Percentiles rank a stretch among this genome's conserved stretches.
Evolutionary conservation across 2,888 invertebrate species (phyloP).

Genomic region (Melitaea athalia): DNA sequence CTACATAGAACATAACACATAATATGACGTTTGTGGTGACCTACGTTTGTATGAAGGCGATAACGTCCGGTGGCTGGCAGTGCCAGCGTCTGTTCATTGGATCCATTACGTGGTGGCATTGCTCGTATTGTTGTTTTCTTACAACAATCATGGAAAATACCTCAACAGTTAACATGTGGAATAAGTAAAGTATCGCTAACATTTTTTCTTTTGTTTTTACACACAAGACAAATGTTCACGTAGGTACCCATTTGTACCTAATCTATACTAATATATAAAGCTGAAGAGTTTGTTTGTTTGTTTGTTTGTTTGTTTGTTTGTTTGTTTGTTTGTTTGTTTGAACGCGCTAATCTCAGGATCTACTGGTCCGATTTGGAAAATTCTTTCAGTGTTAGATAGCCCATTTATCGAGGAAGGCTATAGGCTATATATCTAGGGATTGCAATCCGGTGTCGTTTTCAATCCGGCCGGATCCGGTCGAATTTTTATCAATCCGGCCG

Average conservation of each 20-base stretch:
- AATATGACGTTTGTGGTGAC: conserved; percentile 4
- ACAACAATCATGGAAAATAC: conserved; percentile 36
- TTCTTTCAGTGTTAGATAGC: too few relatives aligned
- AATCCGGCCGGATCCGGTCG: too few relatives aligned
- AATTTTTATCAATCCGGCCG: too few relatives aligned
- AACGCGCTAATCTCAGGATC: too few relatives aligned
- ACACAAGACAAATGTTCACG: neutral
- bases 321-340: too few relatives aligned
- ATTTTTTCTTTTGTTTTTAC: neutral
- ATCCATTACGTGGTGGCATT: conserved; percentile 46
- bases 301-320: too few relatives aligned
- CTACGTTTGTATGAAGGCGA: conserved; percentile 43
- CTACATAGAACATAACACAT: conserved; percentile 4
- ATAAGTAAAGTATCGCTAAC: conserved; percentile 10
- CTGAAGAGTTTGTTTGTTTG: too few relatives aligned
- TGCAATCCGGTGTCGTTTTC: too few relatives aligned
- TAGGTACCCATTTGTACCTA: neutral
- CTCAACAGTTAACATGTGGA: conserved; percentile 22
- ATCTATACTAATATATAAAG: neutral
- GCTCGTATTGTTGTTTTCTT: conserved; percentile 32
- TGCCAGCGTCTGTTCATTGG: conserved; percentile 60
- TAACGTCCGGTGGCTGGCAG: conserved; percentile 67
- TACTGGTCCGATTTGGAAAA: too few relatives aligned
- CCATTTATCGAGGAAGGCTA: too few relatives aligned
- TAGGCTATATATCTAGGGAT: too few relatives aligned